These are phyloP conservation scores for Buphagus erythrorhynchus DNA, from an alignment of 2,797 vertebrate genomes.

Conservation along the genomic window DNA sequence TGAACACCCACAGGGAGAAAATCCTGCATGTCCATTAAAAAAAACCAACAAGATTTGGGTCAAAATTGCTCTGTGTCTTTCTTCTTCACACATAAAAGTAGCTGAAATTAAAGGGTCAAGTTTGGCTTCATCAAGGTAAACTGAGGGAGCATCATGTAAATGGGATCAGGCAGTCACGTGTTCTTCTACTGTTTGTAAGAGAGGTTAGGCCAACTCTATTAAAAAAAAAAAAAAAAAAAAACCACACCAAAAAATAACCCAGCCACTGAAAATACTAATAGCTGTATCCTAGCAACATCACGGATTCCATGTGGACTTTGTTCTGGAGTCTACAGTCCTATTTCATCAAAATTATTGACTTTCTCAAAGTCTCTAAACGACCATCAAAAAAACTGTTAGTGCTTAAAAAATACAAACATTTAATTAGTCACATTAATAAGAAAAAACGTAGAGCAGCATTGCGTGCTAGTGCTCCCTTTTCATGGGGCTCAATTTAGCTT, in stretches of 20 bases:
- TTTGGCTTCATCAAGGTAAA: background rate
- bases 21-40: background rate
- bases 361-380: conserved; percentile 65
- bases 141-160: background rate
- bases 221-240: background rate
- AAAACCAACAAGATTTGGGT: background rate
- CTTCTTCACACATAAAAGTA: background rate
- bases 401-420: conserved; percentile 68
- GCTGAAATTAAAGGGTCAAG: background rate
- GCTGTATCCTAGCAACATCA: conserved; percentile 69
- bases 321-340: conserved; percentile 60
- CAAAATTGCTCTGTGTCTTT: background rate
- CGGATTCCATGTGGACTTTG: conserved; percentile 69
- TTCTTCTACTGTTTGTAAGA: background rate
- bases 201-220: background rate
- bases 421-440: conserved; percentile 67
- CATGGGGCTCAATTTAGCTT: background rate
- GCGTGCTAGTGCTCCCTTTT: background rate
- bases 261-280: conserved; percentile 71
- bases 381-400: conserved; percentile 56
- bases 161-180: background rate
- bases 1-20: background rate
- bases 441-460: background rate
- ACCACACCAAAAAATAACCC: conserved; percentile 27
- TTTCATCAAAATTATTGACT: conserved; percentile 68